Percentiles rank a stretch among this genome's conserved stretches.
Conservation (phyloP, 2,888 invertebrate genomes). For the Bembecia ichneumoniformis region DNA sequence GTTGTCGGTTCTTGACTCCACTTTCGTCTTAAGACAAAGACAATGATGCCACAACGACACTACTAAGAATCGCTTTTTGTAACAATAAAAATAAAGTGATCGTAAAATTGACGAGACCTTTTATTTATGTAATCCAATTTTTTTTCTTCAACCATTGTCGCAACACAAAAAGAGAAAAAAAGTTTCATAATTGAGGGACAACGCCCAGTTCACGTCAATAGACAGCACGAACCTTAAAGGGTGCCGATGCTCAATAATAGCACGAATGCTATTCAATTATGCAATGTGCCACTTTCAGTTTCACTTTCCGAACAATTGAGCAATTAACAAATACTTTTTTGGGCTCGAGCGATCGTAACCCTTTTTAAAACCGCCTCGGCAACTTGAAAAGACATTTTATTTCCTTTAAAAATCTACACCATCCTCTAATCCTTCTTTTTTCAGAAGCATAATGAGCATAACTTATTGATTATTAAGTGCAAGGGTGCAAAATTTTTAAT, state of each 20-base stretch:
- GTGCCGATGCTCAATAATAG: conserved; percentile 22
- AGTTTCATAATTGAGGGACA: conserved; percentile 51
- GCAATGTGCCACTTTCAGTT: conserved; percentile 12
- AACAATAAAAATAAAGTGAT: conserved; percentile 41
- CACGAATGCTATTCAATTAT: conserved; percentile 5
- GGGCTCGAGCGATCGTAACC: too few relatives aligned
- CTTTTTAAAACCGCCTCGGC: too few relatives aligned
- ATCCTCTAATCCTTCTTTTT: too few relatives aligned
- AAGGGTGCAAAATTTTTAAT: too few relatives aligned
- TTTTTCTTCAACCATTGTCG: conserved; percentile 26
- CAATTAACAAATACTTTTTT: neutral
- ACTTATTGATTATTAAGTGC: too few relatives aligned
- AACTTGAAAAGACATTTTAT: too few relatives aligned
- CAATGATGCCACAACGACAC: conserved; percentile 28
- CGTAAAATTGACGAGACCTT: conserved; percentile 16
- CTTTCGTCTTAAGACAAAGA: conserved; percentile 53
- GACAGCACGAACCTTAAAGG: conserved; percentile 28
- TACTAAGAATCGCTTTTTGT: conserved; percentile 54
- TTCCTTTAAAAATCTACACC: too few relatives aligned
- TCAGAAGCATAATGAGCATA: too few relatives aligned
- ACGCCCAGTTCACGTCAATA: conserved; percentile 41
- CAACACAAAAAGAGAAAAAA: conserved; percentile 25
- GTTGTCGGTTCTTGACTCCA: conserved; percentile 44
- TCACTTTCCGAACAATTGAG: conserved; percentile 4
- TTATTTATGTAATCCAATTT: conserved; percentile 41